Conservation (phyloP, 2,888 invertebrate species). For the Zonitis immaculata region DNA sequence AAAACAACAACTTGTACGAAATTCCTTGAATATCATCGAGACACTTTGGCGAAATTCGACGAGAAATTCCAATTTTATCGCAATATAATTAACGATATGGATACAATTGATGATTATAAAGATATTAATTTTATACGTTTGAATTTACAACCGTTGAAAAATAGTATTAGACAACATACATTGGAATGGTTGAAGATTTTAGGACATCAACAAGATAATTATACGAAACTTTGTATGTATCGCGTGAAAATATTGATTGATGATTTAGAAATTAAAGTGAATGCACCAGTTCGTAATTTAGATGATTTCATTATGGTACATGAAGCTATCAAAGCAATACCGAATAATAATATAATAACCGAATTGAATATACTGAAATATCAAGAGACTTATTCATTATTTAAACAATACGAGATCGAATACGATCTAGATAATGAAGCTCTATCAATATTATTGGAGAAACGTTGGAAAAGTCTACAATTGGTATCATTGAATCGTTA, state of each 20-base stretch:
- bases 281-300: conserved; percentile 71
- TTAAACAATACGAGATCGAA: conserved; percentile 65
- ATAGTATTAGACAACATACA: conserved; percentile 67
- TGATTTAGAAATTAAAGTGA: conserved; percentile 57
- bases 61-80: conserved; percentile 82
- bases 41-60: conserved; percentile 66
- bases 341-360: conserved; percentile 69
- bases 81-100: conserved; percentile 57
- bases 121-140: conserved; percentile 69
- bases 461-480: conserved; percentile 66
- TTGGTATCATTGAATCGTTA: conserved; percentile 65
- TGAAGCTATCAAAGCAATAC: conserved; percentile 73
- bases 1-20: conserved; percentile 70
- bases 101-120: conserved; percentile 54
- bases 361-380: conserved; percentile 71
- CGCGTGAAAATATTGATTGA: conserved; percentile 66
- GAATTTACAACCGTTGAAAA: conserved; percentile 67
- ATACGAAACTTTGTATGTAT: conserved; percentile 64
- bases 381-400: conserved; percentile 72
- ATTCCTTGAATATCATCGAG: conserved; percentile 64
- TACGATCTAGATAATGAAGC: conserved; percentile 53
- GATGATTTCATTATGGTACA: conserved; percentile 81
- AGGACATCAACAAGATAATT: conserved; percentile 63
- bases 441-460: conserved; percentile 58
- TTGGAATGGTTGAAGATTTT: conserved; percentile 73